Conservation (phyloP, 2,888 invertebrate genomes). For the Sinhomidia bicolor region DNA sequence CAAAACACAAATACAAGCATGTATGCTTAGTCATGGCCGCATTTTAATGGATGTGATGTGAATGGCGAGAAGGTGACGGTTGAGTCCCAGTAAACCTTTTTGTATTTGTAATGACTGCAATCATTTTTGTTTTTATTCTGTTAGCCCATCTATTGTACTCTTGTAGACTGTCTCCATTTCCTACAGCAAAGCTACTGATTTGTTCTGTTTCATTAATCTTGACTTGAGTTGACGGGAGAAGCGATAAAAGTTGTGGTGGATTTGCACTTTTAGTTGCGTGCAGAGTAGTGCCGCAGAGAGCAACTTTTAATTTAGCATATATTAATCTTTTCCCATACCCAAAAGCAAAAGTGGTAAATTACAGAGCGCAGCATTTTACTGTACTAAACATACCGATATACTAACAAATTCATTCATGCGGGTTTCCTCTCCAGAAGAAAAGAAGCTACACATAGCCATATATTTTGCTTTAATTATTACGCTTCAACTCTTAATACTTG, state of each 20-base stretch:
- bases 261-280: not conserved
- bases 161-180: too few relatives aligned
- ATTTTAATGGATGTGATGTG: not conserved
- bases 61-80: not conserved
- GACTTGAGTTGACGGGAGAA: conserved; percentile 4
- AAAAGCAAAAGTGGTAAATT: conserved; percentile 23
- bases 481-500: not conserved
- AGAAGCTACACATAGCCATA: too few relatives aligned
- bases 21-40: too few relatives aligned
- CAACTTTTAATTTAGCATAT: not conserved
- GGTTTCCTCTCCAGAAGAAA: not conserved
- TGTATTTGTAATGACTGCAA: not conserved
- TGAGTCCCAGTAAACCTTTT: not conserved
- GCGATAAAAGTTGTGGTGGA: not conserved
- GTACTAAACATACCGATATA: not conserved
- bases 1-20: not conserved
- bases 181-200: not conserved
- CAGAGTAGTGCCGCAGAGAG: not conserved
- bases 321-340: not conserved
- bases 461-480: not conserved
- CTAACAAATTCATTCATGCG: not conserved
- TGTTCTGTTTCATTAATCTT: not conserved
- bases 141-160: not conserved
- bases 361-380: conserved; percentile 4
- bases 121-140: not conserved